Evolutionary conservation across 2,113 vertebrate genomes (phyloP).

Genomic region (Echinops telfairi): DNA sequence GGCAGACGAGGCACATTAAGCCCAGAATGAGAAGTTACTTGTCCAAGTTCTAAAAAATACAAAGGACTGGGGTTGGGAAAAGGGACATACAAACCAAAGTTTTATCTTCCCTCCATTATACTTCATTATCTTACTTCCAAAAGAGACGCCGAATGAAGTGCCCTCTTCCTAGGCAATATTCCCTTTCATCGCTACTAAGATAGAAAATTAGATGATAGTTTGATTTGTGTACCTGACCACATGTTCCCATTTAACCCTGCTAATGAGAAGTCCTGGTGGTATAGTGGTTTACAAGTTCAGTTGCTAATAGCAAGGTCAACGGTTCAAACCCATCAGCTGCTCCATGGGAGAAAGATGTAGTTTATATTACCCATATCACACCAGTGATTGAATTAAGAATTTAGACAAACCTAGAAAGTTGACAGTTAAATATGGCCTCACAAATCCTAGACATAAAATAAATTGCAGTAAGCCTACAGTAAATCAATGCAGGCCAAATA

Average conservation of each 20-base stretch:
- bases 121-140: neutral
- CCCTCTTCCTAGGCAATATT: neutral
- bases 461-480: neutral
- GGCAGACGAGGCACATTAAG: constrained; percentile 51
- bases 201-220: constrained; percentile 36
- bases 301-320: too few species aligned
- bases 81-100: constrained; percentile 3
- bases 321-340: too few species aligned
- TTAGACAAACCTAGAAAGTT: constrained; percentile 20
- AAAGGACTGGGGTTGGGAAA: neutral
- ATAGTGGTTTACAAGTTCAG: too few species aligned
- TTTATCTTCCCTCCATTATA: too few species aligned
- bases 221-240: constrained; percentile 22
- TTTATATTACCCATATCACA: neutral
- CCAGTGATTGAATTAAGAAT: constrained; percentile 46
- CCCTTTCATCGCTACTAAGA: constrained; percentile 21
- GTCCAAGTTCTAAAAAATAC: neutral
- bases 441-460: neutral
- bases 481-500: neutral
- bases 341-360: too few species aligned
- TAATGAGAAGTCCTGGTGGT: neutral
- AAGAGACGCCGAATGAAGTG: constrained; percentile 28
- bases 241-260: constrained; percentile 22
- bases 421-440: neutral
- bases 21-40: constrained; percentile 54